These are phyloP conservation scores for Cotesia glomerata DNA, from an alignment of 1,140 invertebrate genomes.

Conservation along the genomic window DNA sequence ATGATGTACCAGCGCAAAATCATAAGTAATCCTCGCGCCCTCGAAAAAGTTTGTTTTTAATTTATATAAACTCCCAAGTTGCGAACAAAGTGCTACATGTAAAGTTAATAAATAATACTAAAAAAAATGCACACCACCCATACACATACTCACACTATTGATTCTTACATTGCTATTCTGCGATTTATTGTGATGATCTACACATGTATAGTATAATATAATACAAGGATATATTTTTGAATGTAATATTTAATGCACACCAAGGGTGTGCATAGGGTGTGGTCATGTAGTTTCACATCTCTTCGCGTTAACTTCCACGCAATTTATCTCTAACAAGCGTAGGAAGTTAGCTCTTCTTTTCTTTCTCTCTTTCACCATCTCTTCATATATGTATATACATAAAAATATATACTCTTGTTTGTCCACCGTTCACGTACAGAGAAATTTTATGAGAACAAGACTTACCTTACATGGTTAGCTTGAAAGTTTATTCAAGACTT, in stretches of 20 bases:
- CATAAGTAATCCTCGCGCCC: conserved; percentile 3
- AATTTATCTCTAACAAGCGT: conserved; percentile 38
- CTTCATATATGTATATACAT: conserved; percentile 1
- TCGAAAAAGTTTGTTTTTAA: not conserved
- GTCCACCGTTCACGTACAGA: conserved; percentile 11
- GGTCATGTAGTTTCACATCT: not conserved
- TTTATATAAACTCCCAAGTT: conserved; percentile 2
- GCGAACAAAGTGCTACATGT: not conserved
- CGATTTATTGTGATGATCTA: not conserved
- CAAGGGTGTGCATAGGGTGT: conserved; percentile 6
- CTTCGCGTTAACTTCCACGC: conserved; percentile 38
- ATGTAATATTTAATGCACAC: no score
- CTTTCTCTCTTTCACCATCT: not conserved
- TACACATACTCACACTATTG: no score
- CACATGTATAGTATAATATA: not conserved
- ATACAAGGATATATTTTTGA: no score
- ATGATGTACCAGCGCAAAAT: no score
- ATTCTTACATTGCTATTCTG: not conserved
- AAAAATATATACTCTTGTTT: not conserved
- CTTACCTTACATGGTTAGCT: conserved; percentile 12
- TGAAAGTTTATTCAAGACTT: conserved; percentile 1
- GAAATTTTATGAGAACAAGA: conserved; percentile 15
- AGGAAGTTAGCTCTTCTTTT: not conserved
- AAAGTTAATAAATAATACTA: conserved; percentile 6
- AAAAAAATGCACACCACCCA: not conserved